Percentiles rank a stretch among this genome's conserved stretches.
Conservation (phyloP, 2,888 invertebrate species). For the Lepidocyrtoides sp. region DNA sequence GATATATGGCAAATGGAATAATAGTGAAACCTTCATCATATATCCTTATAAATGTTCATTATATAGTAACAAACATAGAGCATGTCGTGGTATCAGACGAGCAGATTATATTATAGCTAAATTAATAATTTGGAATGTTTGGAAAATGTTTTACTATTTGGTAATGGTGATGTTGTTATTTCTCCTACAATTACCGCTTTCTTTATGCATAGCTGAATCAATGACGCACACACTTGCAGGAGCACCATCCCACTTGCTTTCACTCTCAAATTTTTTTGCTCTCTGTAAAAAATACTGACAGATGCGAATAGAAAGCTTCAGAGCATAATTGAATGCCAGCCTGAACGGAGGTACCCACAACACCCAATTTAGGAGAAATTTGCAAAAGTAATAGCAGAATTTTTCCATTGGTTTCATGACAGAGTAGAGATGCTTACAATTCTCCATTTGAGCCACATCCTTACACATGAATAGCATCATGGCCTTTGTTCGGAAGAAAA, state of each 20-base stretch:
- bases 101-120: no score
- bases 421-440: constrained; percentile 75
- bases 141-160: constrained; percentile 32
- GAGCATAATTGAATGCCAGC: constrained; percentile 63
- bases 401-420: constrained; percentile 78
- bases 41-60: no score
- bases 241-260: constrained; percentile 62
- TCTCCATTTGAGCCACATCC: constrained; percentile 80
- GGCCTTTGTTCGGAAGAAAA: constrained; percentile 81
- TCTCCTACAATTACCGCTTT: not conserved
- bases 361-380: constrained; percentile 76
- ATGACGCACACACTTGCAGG: constrained; percentile 55
- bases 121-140: no score
- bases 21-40: no score
- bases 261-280: constrained; percentile 67
- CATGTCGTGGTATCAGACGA: no score
- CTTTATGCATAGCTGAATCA: constrained; percentile 39
- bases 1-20: no score
- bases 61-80: no score
- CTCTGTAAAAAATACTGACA: constrained; percentile 65
- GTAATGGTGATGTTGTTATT: not conserved
- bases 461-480: constrained; percentile 82
- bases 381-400: constrained; percentile 75
- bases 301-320: constrained; percentile 52
- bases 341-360: constrained; percentile 76